These are phyloP conservation scores for Euleptes europaea DNA, from an alignment of 2,113 vertebrate genomes.

Conservation along the genomic window DNA sequence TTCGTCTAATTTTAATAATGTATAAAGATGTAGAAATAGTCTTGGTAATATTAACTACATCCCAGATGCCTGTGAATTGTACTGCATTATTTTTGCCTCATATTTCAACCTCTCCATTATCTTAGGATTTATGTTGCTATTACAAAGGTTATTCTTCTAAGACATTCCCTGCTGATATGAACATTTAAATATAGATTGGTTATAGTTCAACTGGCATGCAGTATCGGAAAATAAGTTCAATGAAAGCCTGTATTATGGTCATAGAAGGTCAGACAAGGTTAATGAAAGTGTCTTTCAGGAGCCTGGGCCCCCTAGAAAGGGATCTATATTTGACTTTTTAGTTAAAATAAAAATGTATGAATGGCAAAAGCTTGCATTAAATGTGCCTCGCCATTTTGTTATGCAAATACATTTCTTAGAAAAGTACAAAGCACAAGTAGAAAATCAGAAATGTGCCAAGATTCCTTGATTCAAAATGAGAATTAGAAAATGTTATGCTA, in stretches of 20 bases:
- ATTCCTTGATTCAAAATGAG: constrained; percentile 32
- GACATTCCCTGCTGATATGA: constrained; percentile 45
- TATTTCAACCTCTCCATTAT: constrained; percentile 44
- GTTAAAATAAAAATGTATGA: constrained; percentile 43
- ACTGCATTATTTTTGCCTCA: constrained; percentile 19
- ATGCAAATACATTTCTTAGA: constrained; percentile 34
- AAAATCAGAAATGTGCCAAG: constrained; percentile 33
- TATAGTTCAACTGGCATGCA: constrained; percentile 25
- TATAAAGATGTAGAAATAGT: neutral
- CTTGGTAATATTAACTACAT: neutral
- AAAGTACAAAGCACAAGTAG: constrained; percentile 42
- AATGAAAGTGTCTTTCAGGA: constrained; percentile 42
- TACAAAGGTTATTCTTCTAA: constrained; percentile 57
- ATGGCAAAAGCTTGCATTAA: constrained; percentile 17
- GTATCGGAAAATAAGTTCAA: constrained; percentile 36
- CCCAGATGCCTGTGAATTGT: constrained; percentile 3
- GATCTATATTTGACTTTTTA: constrained; percentile 48
- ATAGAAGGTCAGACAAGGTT: constrained; percentile 47
- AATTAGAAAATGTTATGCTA: constrained; percentile 17
- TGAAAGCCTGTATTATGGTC: neutral
- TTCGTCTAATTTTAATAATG: constrained; percentile 2
- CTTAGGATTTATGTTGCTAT: constrained; percentile 45
- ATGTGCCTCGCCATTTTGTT: constrained; percentile 39
- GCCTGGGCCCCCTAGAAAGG: constrained; percentile 9
- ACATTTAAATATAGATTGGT: constrained; percentile 51